Evolutionary conservation across 2,888 invertebrate genomes (phyloP), one percentile per base, ranked within the genome.

Genomic region (Drosophila austrosaltans): DNA sequence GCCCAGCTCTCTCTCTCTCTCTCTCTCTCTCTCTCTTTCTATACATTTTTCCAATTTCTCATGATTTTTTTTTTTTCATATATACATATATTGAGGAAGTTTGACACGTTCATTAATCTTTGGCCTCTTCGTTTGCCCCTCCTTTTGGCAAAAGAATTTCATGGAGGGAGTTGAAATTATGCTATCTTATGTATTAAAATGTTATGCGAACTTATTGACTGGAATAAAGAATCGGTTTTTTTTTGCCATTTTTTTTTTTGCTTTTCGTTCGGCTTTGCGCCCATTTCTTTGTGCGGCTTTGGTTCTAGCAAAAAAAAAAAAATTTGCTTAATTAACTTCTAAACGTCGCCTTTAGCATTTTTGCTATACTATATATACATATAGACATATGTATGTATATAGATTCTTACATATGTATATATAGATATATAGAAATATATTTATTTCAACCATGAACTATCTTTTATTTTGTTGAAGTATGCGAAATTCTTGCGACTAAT

Each of bases 291-390:
- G 53, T 70, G 53, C 68, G 69, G 72, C 75, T 75, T 83, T 84
- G 84, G 79, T 69, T 82, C 74, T 78, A 61, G 76, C 80, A 87
- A 83, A 48, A 16, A 16, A 16, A 16, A 16, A 16, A 16, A 16
- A 87, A 87, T 83, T 83, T 83, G 70, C 78, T 87, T 83, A 87
- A 83, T 83, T 85, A 87, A 87, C 82, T 87, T 83, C 88, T 85
- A 87, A 87, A 82, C 88, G 82, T 83, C 76, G 78, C 82, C 85
- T 82, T 86, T 70, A 80, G 82, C 86, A 78, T 78, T 68, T 75
- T 76, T 32, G 20, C 42, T 39, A 32, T 63, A 54, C 30, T 65
- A 36, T 42, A 25, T 39, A 30, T 28, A 32, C 8, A 10, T 32
- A 4, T 1, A 53, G 4, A 28, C 5, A 30, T 30, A 16, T 7